Evolutionary conservation across 2,888 invertebrate genomes (phyloP), one percentile per base, ranked within the genome.

Genomic region (Calliscelio sp.): DNA sequence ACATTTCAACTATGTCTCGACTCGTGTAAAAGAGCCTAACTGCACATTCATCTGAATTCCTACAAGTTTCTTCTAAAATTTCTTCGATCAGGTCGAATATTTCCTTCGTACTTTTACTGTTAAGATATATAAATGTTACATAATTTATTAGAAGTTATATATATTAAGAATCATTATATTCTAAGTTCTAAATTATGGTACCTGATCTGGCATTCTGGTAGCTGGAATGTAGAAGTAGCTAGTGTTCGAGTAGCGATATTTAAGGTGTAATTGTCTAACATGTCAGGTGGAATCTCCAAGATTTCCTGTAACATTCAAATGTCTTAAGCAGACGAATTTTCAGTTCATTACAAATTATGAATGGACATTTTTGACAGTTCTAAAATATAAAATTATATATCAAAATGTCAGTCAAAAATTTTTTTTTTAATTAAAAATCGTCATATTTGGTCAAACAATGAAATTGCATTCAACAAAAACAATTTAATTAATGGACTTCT

Each of bases 1-100:
- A 98, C 88, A 96, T 93, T 89, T 96, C 96, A 87, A 98, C 95
- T 83, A 98, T 95, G 86, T 96, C 94, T 85, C 96, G 94, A 5
- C 96, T 95, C 0, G 96, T 96, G 73, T 94, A 95, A 88, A 96
- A 96, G 81, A 97, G 93, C 89, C 95, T 95, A 68, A 95, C 94
- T 61, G 95, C 95, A 88, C 95, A 95, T 24, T 94, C 93, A 86
- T 95, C 95, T 0, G 95, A 94, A 88, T 95, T 95, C 74, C 93
- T 93, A 18, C 94, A 94, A 0, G 96, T 96, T 90, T 97, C 96
- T 84, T 95, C 94, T 92, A 97, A 94, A 85, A 96, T 95, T 84
- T 94, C 94, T 89, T 95, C 94, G 0, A 95, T 94, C 41, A 97
- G 92, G 75, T 95, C 94, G 85, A 97, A 90, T 25, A 97, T 91